These are phyloP conservation scores for Temnothorax rugatulus DNA, from an alignment of 2,888 invertebrate genomes.

Conservation along the genomic window DNA sequence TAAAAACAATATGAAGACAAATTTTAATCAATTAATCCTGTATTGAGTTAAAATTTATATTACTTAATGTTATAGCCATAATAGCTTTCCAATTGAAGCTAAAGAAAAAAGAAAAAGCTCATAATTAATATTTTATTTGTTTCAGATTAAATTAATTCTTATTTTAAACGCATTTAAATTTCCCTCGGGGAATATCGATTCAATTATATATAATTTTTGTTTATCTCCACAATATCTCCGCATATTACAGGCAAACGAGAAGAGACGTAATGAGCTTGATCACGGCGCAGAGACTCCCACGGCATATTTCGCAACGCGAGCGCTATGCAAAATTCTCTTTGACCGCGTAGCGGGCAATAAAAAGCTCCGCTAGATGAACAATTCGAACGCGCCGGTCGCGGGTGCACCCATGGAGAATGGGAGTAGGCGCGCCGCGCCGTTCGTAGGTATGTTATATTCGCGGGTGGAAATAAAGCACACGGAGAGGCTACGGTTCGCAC, in stretches of 20 bases:
- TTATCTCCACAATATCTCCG: conserved; percentile 7
- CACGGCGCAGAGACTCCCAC: conserved; percentile 31
- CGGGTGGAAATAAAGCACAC: conserved; percentile 32
- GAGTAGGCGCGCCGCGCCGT: conserved; percentile 63
- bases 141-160: background rate
- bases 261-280: background rate
- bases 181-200: background rate
- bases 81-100: background rate
- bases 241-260: background rate
- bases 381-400: conserved; percentile 13
- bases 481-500: conserved; percentile 44
- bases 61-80: background rate
- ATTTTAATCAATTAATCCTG: background rate
- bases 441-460: conserved; percentile 43
- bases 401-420: conserved; percentile 27
- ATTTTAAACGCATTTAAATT: background rate
- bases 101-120: background rate
- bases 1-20: background rate
- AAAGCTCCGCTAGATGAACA: conserved; percentile 33
- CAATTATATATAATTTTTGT: background rate
- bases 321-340: conserved; percentile 35
- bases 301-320: conserved; percentile 35
- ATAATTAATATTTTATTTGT: background rate
- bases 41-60: background rate
- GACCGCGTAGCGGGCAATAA: conserved; percentile 26